phyloP scores from a whole-genome alignment of 2,888 invertebrate species.

The Psococerastis gibbosa region DNA sequence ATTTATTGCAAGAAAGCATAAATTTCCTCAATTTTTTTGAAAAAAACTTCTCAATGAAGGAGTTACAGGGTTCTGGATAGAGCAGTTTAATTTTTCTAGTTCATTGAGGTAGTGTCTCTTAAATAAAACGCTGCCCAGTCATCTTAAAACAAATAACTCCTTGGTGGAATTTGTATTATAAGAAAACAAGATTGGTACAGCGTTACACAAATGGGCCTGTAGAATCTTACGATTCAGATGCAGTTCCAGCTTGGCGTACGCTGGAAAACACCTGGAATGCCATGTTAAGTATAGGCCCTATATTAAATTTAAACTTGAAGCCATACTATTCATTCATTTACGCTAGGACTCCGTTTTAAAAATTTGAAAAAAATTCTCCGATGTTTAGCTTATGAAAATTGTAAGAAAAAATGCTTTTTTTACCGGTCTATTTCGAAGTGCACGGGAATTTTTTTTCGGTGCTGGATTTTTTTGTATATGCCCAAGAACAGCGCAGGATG shows the following conservation, averaged over 20 bases:
- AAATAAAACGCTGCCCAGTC: no score
- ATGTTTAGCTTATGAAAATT: slow-evolving; percentile 2
- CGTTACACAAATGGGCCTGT: no score
- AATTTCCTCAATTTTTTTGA: slow-evolving; percentile 9
- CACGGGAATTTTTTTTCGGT: slow-evolving; percentile 6
- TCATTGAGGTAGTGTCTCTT: no score
- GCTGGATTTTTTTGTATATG: slow-evolving; percentile 5
- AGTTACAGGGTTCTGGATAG: slow-evolving; percentile 13
- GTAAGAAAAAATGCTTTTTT: slow-evolving; percentile 6
- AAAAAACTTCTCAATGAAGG: slow-evolving; percentile 14
- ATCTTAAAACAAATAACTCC: no score
- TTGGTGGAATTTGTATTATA: no score
- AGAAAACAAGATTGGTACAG: no score
- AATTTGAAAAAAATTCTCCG: slow-evolving; percentile 4
- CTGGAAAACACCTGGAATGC: not conserved
- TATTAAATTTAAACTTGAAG: slow-evolving; percentile 4
- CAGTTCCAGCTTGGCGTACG: no score
- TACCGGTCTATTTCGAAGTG: slow-evolving; percentile 1
- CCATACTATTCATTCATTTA: slow-evolving; percentile 7
- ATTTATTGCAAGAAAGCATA: slow-evolving; percentile 7
- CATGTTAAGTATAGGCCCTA: not conserved
- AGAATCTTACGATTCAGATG: no score
- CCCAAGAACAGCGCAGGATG: slow-evolving; percentile 4
- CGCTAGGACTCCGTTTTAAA: slow-evolving; percentile 7
- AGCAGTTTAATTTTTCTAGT: not conserved